phyloP scores from a whole-genome alignment of 1,140 invertebrate genomes.

The Sarcophaga peregrina region DNA sequence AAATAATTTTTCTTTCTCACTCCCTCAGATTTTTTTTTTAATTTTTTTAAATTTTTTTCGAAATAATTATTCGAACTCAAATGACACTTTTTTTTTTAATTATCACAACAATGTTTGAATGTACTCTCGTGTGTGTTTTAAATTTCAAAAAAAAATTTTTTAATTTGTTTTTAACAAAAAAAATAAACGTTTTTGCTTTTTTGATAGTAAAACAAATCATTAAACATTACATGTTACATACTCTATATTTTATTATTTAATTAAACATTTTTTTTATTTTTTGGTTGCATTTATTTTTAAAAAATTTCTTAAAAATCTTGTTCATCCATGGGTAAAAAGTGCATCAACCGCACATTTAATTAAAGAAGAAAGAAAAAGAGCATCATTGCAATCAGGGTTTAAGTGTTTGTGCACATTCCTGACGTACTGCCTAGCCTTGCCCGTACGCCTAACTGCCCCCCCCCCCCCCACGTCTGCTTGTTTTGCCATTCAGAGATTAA shows the following conservation, averaged over 20 bases:
- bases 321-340: constrained; percentile 59
- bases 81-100: neutral
- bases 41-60: too few species aligned
- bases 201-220: constrained; percentile 37
- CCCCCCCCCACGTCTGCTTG: too few species aligned
- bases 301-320: constrained; percentile 55
- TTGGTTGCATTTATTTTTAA: too few species aligned
- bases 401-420: too few species aligned
- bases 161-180: neutral
- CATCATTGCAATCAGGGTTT: too few species aligned
- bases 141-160: neutral
- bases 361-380: neutral
- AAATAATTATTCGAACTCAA: neutral
- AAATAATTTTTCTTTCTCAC: too few species aligned
- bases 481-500: too few species aligned
- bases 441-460: too few species aligned
- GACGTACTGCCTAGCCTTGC: too few species aligned
- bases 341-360: constrained; percentile 22
- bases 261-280: constrained; percentile 45
- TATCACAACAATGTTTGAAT: neutral
- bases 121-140: neutral
- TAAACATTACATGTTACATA: constrained; percentile 47
- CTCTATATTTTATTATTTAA: constrained; percentile 44
- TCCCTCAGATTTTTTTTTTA: too few species aligned
- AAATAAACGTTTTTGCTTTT: neutral